Evolutionary conservation across 2,113 vertebrate species (phyloP).

Genomic region (Vidua macroura): DNA sequence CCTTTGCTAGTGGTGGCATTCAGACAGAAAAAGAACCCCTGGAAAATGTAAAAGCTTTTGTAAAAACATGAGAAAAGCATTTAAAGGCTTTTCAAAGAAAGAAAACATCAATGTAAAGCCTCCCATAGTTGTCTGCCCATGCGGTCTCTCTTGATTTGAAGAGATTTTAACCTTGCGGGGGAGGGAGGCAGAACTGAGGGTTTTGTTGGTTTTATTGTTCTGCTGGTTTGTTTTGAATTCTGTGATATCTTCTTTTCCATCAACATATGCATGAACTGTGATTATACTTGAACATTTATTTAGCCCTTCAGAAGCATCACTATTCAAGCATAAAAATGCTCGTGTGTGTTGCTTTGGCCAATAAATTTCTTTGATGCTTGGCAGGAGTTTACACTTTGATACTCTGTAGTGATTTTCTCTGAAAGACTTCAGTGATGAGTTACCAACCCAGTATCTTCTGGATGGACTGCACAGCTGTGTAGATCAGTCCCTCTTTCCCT

Average conservation of each 20-base stretch:
- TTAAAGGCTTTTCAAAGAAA: constrained; percentile 48
- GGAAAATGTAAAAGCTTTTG: constrained; percentile 53
- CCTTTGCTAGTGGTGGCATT: constrained; percentile 19
- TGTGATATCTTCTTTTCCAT: neutral
- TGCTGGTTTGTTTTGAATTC: constrained; percentile 8
- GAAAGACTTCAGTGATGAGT: neutral
- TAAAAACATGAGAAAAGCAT: constrained; percentile 42
- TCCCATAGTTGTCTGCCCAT: neutral
- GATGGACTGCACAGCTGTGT: neutral
- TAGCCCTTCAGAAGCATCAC: neutral
- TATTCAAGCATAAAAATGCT: neutral
- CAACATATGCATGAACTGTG: neutral
- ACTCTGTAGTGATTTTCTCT: neutral
- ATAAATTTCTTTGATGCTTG: neutral
- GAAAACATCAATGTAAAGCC: constrained; percentile 36
- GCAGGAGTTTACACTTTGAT: neutral
- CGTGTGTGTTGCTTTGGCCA: neutral
- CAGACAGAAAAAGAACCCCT: constrained; percentile 40
- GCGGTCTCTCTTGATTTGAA: neutral
- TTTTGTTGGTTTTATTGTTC: constrained; percentile 3
- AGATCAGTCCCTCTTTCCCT: neutral
- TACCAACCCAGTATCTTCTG: neutral
- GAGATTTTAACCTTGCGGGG: neutral
- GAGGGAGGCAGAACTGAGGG: neutral
- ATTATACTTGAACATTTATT: neutral